Evolutionary conservation across 2,888 invertebrate genomes (phyloP).

Genomic region (Machimus atricapillus): DNA sequence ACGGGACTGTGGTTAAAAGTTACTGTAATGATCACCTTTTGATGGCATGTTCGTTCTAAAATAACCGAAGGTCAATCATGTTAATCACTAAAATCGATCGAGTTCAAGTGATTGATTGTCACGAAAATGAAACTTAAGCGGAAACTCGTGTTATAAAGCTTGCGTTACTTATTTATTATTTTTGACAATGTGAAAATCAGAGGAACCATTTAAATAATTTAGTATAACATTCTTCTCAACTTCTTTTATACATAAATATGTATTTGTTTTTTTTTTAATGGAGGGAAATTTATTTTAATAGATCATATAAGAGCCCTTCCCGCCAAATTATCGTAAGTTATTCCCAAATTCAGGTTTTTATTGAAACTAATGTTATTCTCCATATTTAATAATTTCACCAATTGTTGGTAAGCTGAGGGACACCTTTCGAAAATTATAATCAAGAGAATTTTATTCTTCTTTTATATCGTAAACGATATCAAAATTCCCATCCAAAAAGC

Average conservation of each 20-base stretch:
- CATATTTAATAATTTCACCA: too few relatives aligned
- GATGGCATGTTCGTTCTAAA: background rate
- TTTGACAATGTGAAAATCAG: background rate
- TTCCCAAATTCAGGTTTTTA: too few relatives aligned
- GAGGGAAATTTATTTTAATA: too few relatives aligned
- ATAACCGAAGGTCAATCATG: background rate
- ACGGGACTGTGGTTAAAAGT: background rate
- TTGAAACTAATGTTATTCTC: background rate
- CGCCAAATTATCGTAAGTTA: too few relatives aligned
- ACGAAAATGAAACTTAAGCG: constrained; percentile 42
- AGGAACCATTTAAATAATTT: background rate
- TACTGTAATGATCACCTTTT: background rate
- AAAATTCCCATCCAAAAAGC: too few relatives aligned
- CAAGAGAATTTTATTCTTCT: too few relatives aligned
- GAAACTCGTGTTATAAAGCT: constrained; percentile 37
- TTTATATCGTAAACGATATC: too few relatives aligned
- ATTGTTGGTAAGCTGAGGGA: too few relatives aligned
- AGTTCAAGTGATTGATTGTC: constrained; percentile 44
- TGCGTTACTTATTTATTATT: background rate
- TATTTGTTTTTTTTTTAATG: too few relatives aligned
- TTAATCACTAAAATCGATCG: background rate
- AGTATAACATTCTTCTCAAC: background rate
- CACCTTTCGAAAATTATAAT: too few relatives aligned
- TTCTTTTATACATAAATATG: background rate
- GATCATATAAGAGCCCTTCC: too few relatives aligned